Evolutionary conservation across 2,797 vertebrate species (phyloP).

Genomic region (Phrynocephalus forsythii): DNA sequence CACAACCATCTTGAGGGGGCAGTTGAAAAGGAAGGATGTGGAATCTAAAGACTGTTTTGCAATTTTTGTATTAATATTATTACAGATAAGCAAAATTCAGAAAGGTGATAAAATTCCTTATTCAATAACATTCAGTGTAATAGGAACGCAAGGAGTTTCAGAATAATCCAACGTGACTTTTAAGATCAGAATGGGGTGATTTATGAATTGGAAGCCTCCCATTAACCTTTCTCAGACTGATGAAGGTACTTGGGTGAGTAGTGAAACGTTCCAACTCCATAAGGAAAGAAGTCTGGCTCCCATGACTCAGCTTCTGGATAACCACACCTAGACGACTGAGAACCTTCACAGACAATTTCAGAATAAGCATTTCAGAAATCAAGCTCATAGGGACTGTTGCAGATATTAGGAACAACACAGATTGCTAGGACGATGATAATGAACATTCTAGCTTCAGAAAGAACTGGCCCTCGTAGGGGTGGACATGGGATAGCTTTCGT

Average conservation of each 20-base stretch:
- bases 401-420: not conserved
- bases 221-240: too few relatives aligned
- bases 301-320: too few relatives aligned
- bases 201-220: too few relatives aligned
- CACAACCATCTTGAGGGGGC: not conserved
- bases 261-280: too few relatives aligned
- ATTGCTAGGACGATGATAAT: not conserved
- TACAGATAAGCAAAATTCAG: constrained; percentile 1
- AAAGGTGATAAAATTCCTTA: not conserved
- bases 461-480: not conserved
- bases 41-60: not conserved
- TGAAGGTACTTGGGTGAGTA: too few relatives aligned
- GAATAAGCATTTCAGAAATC: not conserved
- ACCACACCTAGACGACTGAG: too few relatives aligned
- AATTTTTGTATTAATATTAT: too few relatives aligned
- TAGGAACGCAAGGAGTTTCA: not conserved
- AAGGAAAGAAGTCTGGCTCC: too few relatives aligned
- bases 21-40: not conserved
- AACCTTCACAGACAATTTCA: too few relatives aligned
- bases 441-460: not conserved
- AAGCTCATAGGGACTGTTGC: not conserved
- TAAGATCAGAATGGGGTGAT: too few relatives aligned
- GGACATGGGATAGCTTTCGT: not conserved
- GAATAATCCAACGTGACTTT: too few relatives aligned
- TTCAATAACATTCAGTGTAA: not conserved